Evolutionary conservation across 2,888 invertebrate genomes (phyloP).

Genomic region (Diloba caeruleocephala): DNA sequence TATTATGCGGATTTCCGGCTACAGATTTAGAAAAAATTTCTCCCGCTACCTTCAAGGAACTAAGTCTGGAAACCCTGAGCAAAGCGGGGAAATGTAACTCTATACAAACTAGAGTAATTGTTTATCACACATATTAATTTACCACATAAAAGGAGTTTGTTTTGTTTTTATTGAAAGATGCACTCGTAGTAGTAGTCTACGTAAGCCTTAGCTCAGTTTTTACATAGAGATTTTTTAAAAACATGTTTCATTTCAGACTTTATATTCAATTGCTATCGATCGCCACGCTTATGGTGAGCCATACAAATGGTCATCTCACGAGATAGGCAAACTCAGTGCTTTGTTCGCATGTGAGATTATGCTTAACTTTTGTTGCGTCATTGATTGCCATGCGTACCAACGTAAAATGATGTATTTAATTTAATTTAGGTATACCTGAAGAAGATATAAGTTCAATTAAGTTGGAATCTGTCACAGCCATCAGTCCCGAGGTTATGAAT

Average conservation of each 20-base stretch:
- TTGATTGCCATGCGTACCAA: background rate
- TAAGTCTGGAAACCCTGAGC: constrained; percentile 68
- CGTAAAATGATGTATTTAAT: background rate
- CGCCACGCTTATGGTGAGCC: constrained; percentile 77
- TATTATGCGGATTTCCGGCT: constrained; percentile 81
- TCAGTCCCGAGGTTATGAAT: constrained; percentile 71
- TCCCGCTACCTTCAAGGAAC: constrained; percentile 70
- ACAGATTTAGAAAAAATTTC: constrained; percentile 71
- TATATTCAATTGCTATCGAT: constrained; percentile 76
- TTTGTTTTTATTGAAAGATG: no score
- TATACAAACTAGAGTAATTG: constrained; percentile 72
- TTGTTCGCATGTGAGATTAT: constrained; percentile 73
- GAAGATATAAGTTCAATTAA: constrained; percentile 75
- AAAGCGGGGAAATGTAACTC: constrained; percentile 71
- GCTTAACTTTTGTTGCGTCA: background rate
- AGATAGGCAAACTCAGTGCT: constrained; percentile 69
- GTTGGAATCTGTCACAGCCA: constrained; percentile 78
- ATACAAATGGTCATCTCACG: constrained; percentile 81
- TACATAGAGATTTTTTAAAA: background rate
- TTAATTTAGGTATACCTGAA: constrained; percentile 70
- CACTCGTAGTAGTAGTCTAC: no score
- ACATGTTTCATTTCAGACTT: constrained; percentile 65
- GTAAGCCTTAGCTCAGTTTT: no score
- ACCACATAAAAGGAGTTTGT: no score
- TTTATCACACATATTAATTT: no score